Evolutionary conservation across 2,113 vertebrate species (phyloP).

Genomic region (Elephas maximus): DNA sequence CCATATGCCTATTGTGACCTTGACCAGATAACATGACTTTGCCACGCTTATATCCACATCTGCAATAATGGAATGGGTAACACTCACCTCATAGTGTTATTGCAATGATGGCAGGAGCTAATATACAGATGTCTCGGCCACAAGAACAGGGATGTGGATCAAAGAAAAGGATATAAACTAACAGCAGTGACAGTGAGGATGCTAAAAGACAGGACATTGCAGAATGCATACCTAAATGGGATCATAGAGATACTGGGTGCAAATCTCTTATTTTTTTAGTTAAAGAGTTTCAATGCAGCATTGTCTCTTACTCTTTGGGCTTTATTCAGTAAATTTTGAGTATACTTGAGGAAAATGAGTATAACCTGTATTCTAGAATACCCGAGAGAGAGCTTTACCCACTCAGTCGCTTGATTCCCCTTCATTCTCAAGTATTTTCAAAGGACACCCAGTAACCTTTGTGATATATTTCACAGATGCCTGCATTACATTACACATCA

Average conservation of each 20-base stretch:
- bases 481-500: neutral
- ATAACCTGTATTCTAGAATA: neutral
- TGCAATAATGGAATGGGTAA: neutral
- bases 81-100: neutral
- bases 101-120: neutral
- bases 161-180: neutral
- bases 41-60: neutral
- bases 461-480: neutral
- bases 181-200: neutral
- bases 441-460: neutral
- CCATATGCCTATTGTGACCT: neutral
- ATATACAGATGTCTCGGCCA: neutral
- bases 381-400: neutral
- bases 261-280: neutral
- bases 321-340: neutral
- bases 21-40: neutral
- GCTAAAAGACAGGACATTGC: neutral
- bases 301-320: neutral
- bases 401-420: neutral
- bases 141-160: neutral
- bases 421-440: constrained; percentile 1
- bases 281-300: neutral
- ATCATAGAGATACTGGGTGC: neutral
- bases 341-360: neutral
- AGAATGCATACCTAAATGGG: neutral